Evolutionary conservation across 1,140 invertebrate genomes (phyloP), one percentile per base, ranked within the genome.

Genomic region (Macrostomum lignano): DNA sequence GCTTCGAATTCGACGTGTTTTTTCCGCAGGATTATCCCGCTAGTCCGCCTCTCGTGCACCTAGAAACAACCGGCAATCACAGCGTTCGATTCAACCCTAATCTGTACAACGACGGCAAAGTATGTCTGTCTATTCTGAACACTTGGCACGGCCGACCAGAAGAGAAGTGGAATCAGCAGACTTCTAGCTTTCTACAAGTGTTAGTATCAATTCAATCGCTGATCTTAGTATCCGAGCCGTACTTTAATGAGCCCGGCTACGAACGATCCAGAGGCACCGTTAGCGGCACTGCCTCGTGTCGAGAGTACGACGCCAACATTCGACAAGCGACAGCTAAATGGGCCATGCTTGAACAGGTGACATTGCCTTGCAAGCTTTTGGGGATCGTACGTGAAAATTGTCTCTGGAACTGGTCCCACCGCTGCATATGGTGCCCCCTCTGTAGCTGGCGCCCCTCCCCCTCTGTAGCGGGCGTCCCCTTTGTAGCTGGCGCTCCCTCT

Each of bases 141-240:
- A 93, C 84, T 0, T 93, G 84, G 84, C 81, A 93, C 56, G 84
- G 82, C 3, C 63, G 81, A 36, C 82, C 81, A n/a, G 84, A 91
- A 56, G 84, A 93, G 52, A 84, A 88, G 60, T 93, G 84, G 84
- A 91, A 86, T 58, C 73, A 81, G 25, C 75, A 81, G 48, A 86
- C 79, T 0, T 88, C 79, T 28, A 88, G 78, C 57, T 84, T 91
- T 48, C 62, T 93, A 31, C 42, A 75, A 71, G 78, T 93, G 23
- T 62, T 93, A 43, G 78, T 91, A 9, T 86, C 79, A 21, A 91
- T 93, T 46, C 82, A 93, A 58, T 84, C 75, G 14, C 60, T 93
- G 38, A 93, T 93, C 48, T 61, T 93, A 38, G 81, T 88, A 10
- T 71, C 74, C 22, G 81, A 94, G 55, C 84, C 84, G 6, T 94